Evolutionary conservation across 2,113 vertebrate species (phyloP).

Genomic region (Poeciliopsis prolifica): DNA sequence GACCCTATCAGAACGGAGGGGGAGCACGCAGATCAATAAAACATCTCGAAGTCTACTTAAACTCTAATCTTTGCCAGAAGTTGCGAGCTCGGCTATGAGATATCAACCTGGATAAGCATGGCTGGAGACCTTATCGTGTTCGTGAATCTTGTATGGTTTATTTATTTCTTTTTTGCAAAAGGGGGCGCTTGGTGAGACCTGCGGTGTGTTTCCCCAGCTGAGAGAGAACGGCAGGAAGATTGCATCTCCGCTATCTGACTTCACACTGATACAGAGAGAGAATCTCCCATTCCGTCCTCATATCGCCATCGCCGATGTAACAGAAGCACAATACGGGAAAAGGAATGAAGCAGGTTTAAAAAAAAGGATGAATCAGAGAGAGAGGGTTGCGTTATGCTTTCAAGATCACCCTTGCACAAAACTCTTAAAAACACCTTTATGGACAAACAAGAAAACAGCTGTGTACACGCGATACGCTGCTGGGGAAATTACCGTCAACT

Average conservation of each 20-base stretch:
- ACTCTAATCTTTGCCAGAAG: constrained; percentile 49
- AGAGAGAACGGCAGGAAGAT: constrained; percentile 45
- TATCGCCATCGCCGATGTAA: constrained; percentile 64
- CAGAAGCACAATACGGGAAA: constrained; percentile 58
- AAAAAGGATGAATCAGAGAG: constrained; percentile 10
- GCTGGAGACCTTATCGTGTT: constrained; percentile 52
- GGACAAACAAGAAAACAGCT: constrained; percentile 1
- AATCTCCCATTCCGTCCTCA: constrained; percentile 54
- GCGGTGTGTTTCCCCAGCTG: constrained; percentile 38
- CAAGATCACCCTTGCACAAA: constrained; percentile 19
- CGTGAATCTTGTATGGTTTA: constrained; percentile 28
- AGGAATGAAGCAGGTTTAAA: constrained; percentile 41
- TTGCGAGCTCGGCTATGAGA: constrained; percentile 48
- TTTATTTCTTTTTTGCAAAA: constrained; percentile 12
- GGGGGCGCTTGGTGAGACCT: constrained; percentile 12
- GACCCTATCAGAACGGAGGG: constrained; percentile 48
- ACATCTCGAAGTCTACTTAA: constrained; percentile 57
- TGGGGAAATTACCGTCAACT: constrained; percentile 12
- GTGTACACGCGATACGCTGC: constrained; percentile 8
- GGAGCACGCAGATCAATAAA: constrained; percentile 51
- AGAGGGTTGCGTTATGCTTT: constrained; percentile 25
- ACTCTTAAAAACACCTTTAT: constrained; percentile 5
- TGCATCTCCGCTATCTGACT: constrained; percentile 57
- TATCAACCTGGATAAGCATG: constrained; percentile 42
- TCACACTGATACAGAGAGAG: constrained; percentile 66